phyloP scores from a whole-genome alignment of 1,140 invertebrate species.

The Sinella curviseta region DNA sequence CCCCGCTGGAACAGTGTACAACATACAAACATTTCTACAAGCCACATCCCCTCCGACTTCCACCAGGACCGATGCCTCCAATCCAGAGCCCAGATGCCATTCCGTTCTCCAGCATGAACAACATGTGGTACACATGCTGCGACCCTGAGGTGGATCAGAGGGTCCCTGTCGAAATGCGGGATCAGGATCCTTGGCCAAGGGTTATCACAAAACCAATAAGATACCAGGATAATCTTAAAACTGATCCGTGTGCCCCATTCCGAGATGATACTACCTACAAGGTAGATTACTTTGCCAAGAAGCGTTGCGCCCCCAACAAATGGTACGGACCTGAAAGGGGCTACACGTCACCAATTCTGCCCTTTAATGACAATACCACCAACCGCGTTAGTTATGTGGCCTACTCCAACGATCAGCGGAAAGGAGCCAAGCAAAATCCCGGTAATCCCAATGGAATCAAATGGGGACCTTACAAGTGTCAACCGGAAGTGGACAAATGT shows the following conservation, averaged over 20 bases:
- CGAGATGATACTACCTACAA: conserved; percentile 40
- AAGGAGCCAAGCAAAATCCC: conserved; percentile 32
- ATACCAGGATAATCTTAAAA: conserved; percentile 40
- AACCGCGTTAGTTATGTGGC: conserved; percentile 35
- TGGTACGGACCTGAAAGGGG: conserved; percentile 26
- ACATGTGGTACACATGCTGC: conserved; percentile 41
- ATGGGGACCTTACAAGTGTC: conserved; percentile 38
- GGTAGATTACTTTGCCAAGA: conserved; percentile 31
- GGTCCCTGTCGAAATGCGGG: conserved; percentile 39
- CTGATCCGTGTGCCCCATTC: conserved; percentile 44
- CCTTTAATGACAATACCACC: conserved; percentile 43
- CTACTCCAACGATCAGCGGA: conserved; percentile 28
- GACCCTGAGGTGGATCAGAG: conserved; percentile 40
- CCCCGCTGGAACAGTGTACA: conserved; percentile 32
- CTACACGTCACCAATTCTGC: conserved; percentile 23
- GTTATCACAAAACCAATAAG: conserved; percentile 30
- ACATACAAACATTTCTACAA: conserved; percentile 36
- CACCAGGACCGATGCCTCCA: too few species aligned
- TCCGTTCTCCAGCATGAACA: conserved; percentile 38
- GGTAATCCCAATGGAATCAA: conserved; percentile 43
- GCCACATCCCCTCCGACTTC: conserved; percentile 19
- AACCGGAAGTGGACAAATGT: conserved; percentile 31
- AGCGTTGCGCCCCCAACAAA: conserved; percentile 18
- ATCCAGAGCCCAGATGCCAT: conserved; percentile 40
- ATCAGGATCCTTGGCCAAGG: conserved; percentile 45